Evolutionary conservation across 2,797 vertebrate genomes (phyloP).

Genomic region (Pogonophryne albipinna): DNA sequence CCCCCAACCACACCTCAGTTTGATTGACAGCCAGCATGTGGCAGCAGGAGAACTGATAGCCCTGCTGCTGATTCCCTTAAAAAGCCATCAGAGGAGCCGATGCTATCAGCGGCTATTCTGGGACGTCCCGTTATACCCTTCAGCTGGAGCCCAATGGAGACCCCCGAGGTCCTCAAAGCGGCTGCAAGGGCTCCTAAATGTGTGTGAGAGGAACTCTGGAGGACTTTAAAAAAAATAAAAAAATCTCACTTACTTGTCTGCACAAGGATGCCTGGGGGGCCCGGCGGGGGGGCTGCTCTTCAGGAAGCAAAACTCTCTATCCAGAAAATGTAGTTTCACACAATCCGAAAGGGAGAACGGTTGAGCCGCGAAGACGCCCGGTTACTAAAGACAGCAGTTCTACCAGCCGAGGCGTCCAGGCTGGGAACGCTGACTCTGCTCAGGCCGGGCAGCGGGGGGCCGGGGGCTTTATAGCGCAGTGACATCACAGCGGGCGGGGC

Average conservation of each 20-base stretch:
- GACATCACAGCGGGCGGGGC: constrained; percentile 68
- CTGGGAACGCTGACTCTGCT: constrained; percentile 99
- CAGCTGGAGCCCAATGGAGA: background rate
- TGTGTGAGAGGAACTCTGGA: background rate
- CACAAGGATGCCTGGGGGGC: constrained; percentile 92
- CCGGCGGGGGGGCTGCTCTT: constrained; percentile 88
- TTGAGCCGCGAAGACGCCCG: constrained; percentile 89
- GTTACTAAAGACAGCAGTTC: constrained; percentile 91
- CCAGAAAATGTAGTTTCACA: constrained; percentile 87
- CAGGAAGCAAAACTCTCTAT: constrained; percentile 84
- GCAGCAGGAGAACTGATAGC: constrained; percentile 90
- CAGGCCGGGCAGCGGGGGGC: constrained; percentile 86
- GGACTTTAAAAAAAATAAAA: constrained; percentile 3
- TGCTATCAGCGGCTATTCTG: constrained; percentile 97
- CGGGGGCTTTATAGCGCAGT: constrained; percentile 92
- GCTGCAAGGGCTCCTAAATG: background rate
- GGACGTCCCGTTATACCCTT: constrained; percentile 66
- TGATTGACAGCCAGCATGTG: constrained; percentile 96
- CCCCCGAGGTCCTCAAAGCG: too few species aligned
- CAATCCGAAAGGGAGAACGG: constrained; percentile 91
- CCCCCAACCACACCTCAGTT: constrained; percentile 51
- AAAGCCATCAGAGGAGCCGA: constrained; percentile 91
- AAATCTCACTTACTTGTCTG: constrained; percentile 87
- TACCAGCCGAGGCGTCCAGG: constrained; percentile 98
- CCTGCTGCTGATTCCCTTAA: constrained; percentile 96